Evolutionary conservation across 2,888 invertebrate genomes (phyloP).

Genomic region (Palloptera scutellata): DNA sequence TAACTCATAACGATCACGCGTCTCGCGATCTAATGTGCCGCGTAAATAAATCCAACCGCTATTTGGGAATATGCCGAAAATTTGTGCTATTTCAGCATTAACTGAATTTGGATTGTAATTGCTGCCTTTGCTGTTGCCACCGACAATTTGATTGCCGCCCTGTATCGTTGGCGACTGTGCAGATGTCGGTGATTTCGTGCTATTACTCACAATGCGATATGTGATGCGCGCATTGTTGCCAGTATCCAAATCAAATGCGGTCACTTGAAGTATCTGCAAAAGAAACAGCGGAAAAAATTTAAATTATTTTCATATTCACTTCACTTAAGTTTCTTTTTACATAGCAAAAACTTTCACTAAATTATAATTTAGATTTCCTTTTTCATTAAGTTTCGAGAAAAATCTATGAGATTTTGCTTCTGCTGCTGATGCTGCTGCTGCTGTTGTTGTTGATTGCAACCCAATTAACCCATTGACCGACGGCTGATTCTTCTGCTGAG

Average conservation of each 20-base stretch:
- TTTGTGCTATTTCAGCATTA: slow-evolving; percentile 66
- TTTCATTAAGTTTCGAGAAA: background rate
- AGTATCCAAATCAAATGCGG: slow-evolving; percentile 91
- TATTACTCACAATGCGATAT: slow-evolving; percentile 73
- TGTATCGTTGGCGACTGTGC: slow-evolving; percentile 32
- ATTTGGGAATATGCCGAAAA: slow-evolving; percentile 86
- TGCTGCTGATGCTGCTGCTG: background rate
- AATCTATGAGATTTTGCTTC: background rate
- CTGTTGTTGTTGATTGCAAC: slow-evolving; percentile 24
- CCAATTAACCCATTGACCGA: slow-evolving; percentile 39
- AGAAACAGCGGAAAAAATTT: slow-evolving; percentile 20
- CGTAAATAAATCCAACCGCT: slow-evolving; percentile 87
- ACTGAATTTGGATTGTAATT: slow-evolving; percentile 29
- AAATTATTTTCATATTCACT: background rate
- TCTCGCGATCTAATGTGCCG: slow-evolving; percentile 84
- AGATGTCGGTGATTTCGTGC: slow-evolving; percentile 34
- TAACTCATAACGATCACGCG: slow-evolving; percentile 76
- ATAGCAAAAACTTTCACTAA: background rate
- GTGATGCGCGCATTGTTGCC: slow-evolving; percentile 93
- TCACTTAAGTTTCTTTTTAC: background rate
- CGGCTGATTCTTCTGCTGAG: background rate
- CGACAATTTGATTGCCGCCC: slow-evolving; percentile 34
- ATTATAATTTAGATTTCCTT: slow-evolving; percentile 1
- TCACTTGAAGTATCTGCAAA: slow-evolving; percentile 81
- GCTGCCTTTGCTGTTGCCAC: slow-evolving; percentile 1